Percentiles rank a stretch among this genome's conserved stretches.
Conservation (phyloP, 2,888 invertebrate genomes). For the Chrysolina haemoptera region DNA sequence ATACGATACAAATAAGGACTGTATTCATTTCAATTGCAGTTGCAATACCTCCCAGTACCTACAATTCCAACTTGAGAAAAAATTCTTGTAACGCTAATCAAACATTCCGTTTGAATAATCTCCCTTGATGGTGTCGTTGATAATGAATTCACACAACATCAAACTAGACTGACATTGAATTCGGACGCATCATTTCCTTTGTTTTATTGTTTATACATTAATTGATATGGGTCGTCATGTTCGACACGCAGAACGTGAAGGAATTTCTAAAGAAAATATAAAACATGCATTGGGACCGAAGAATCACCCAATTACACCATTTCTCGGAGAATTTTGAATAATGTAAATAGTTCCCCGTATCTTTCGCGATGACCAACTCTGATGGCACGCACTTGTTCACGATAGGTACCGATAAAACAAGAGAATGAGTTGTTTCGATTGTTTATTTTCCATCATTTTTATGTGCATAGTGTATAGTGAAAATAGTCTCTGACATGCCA, state of each 20-base stretch:
- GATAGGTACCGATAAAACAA: background rate
- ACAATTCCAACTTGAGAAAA: too few species aligned
- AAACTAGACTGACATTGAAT: slow-evolving; percentile 13
- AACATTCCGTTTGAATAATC: background rate
- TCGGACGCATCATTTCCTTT: slow-evolving; percentile 27
- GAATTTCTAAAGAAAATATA: slow-evolving; percentile 28
- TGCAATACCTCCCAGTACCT: too few species aligned
- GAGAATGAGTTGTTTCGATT: background rate
- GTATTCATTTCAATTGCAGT: too few species aligned
- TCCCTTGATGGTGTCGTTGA: background rate
- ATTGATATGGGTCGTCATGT: slow-evolving; percentile 33
- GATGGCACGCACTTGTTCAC: slow-evolving; percentile 12
- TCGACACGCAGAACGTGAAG: slow-evolving; percentile 39
- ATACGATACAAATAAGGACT: too few species aligned
- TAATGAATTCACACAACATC: background rate
- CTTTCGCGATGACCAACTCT: background rate
- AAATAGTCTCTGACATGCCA: background rate
- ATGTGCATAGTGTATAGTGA: background rate
- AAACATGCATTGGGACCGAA: slow-evolving; percentile 31
- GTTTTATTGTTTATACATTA: slow-evolving; percentile 35
- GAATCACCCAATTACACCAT: slow-evolving; percentile 30
- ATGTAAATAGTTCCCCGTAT: slow-evolving; percentile 11
- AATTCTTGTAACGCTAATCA: background rate
- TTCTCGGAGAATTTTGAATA: slow-evolving; percentile 30
- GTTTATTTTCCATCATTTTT: background rate